phyloP scores from a whole-genome alignment of 2,888 invertebrate genomes.

The Drosophila imparisetae region DNA sequence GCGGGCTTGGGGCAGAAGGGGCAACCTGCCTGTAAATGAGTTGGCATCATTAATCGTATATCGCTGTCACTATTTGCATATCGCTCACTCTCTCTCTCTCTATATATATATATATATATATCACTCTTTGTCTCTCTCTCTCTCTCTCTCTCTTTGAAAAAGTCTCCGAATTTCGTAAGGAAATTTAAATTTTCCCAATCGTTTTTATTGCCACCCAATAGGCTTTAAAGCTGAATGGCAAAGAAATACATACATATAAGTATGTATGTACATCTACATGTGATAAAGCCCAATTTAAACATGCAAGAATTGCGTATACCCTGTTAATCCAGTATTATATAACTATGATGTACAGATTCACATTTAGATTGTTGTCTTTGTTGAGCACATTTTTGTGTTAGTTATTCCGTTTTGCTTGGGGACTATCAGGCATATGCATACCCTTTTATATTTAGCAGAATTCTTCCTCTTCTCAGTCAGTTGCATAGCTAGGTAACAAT shows the following conservation, averaged over 20 bases:
- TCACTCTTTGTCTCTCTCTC: background rate
- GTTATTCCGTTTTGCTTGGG: background rate
- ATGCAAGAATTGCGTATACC: slow-evolving; percentile 13
- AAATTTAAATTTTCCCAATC: slow-evolving; percentile 21
- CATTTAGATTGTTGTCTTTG: background rate
- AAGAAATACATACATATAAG: slow-evolving; percentile 6
- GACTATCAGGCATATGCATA: background rate
- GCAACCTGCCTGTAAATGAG: slow-evolving; percentile 51
- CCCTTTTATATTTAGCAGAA: background rate
- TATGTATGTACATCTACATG: background rate
- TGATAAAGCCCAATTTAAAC: background rate
- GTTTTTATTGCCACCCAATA: slow-evolving; percentile 49
- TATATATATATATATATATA: background rate
- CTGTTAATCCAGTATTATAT: background rate
- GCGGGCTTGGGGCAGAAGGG: background rate
- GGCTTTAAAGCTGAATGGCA: slow-evolving; percentile 25
- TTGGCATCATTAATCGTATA: slow-evolving; percentile 38
- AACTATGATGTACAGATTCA: background rate
- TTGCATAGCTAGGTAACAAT: background rate
- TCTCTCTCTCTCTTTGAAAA: background rate
- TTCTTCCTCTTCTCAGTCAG: too few relatives aligned
- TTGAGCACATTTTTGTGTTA: background rate
- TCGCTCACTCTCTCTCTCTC: background rate
- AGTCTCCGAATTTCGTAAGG: slow-evolving; percentile 9
- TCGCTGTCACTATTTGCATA: slow-evolving; percentile 24